These are phyloP conservation scores for Oryctes rhinoceros DNA, from an alignment of 1,140 invertebrate species.

Conservation along the genomic window DNA sequence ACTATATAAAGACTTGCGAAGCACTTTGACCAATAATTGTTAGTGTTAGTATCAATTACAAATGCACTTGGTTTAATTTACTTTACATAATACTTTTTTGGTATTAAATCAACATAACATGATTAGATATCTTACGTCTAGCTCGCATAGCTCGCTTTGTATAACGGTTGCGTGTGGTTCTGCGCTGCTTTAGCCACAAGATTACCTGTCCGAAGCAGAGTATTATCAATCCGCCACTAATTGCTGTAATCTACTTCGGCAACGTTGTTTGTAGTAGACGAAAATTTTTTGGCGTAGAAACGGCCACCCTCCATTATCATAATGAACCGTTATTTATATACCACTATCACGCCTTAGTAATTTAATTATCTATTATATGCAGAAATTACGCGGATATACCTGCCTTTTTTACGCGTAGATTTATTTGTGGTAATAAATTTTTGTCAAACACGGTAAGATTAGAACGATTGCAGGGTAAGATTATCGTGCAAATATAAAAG, in stretches of 20 bases:
- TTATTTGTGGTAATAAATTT: background rate
- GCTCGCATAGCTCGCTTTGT: too few relatives aligned
- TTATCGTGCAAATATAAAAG: too few relatives aligned
- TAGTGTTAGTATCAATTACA: too few relatives aligned
- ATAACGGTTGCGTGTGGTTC: background rate
- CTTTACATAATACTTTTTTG: too few relatives aligned
- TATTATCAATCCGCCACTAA: background rate
- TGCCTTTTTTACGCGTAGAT: background rate
- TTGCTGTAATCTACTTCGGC: background rate
- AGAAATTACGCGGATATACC: background rate
- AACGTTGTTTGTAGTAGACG: background rate
- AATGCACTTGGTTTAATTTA: too few relatives aligned
- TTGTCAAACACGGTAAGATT: too few relatives aligned
- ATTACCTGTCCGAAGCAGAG: constrained; percentile 5
- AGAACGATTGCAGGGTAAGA: too few relatives aligned
- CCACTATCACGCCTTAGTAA: background rate
- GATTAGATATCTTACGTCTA: too few relatives aligned
- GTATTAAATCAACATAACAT: too few relatives aligned
- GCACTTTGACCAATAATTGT: too few relatives aligned
- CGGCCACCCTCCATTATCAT: background rate
- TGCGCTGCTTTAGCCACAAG: background rate
- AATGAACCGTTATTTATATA: constrained; percentile 7
- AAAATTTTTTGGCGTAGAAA: background rate
- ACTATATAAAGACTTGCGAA: too few relatives aligned
- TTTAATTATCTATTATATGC: constrained; percentile 10